Evolutionary conservation across 2,888 invertebrate genomes (phyloP), one percentile per base, ranked within the genome.

Genomic region (Papilio elwesi): DNA sequence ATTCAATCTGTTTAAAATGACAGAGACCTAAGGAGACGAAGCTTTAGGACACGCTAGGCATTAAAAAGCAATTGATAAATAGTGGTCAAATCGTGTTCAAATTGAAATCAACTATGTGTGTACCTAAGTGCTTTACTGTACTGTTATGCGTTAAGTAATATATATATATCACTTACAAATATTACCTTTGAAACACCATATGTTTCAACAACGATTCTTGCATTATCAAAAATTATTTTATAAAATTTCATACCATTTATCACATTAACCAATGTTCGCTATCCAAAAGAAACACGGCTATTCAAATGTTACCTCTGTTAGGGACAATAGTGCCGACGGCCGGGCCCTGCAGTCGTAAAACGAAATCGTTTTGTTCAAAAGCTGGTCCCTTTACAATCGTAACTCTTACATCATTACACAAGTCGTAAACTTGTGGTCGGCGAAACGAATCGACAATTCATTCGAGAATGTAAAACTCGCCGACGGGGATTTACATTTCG

Each of bases 301-400:
- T 71, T 71, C 66, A 71, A n/a, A 71, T 66, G n/a, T 65, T 71
- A 70, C 71, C 66, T 71, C 49, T 38, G 66, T 71, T 59, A 59
- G 49, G 59, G 38, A 69, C 48, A 69, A 59, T 71, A 52, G 59
- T 51, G n/a, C n/a, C 66, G 36, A 66, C 66, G 66, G 49, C 51
- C 59, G 8, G 57, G 49, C 59, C 49, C 62, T 26, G 5, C 38
- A 10, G 51, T 71, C 66, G 71, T 71, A 71, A 71, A 71, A 38
- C 71, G 43, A 59, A 71, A 71, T 71, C 71, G 66, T 71, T 71
- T 71, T 71, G 66, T 71, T 67, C 57, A 59, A 71, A 71, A 71
- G 57, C 51, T 59, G 57, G 36, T 15, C 66, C 71, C 59, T 71
- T 71, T 66, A 57, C 71, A 71, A 66, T 67, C 66, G 65, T 71